These are phyloP conservation scores for Sanderia malayensis DNA, from an alignment of 30 jellyfish, hydroid and myxozoan species.

Conservation along the genomic window DNA sequence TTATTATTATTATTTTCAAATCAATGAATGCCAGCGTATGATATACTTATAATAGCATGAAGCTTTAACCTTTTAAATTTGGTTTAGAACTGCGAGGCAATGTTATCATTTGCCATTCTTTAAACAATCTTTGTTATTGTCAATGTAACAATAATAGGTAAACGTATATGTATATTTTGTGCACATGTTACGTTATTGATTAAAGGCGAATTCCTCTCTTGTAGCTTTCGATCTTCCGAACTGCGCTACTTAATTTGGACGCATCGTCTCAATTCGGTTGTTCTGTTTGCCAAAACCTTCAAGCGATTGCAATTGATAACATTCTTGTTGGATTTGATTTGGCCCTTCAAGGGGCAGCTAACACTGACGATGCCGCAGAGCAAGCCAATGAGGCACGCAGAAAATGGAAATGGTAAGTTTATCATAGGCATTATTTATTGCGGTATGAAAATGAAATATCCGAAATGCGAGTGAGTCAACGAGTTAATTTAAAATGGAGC, in stretches of 20 bases:
- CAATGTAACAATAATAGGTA: background rate
- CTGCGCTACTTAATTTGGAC: constrained; percentile 21
- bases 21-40: background rate
- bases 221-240: constrained; percentile 46
- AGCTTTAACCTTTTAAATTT: background rate
- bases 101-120: background rate
- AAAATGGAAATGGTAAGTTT: constrained; percentile 60
- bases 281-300: constrained; percentile 32
- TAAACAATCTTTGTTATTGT: background rate
- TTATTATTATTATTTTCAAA: too few relatives aligned
- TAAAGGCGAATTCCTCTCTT: background rate
- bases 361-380: background rate
- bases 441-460: too few relatives aligned
- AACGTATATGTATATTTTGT: too few relatives aligned
- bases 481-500: too few relatives aligned
- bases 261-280: constrained; percentile 47
- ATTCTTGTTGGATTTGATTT: constrained; percentile 41
- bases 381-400: constrained; percentile 10
- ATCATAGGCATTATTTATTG: too few relatives aligned
- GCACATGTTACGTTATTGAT: too few relatives aligned
- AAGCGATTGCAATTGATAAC: constrained; percentile 34
- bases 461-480: too few relatives aligned
- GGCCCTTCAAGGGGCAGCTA: constrained; percentile 10
- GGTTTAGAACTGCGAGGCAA: too few relatives aligned
- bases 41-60: background rate